Evolutionary conservation across 2,888 invertebrate genomes (phyloP), one percentile per base, ranked within the genome.

Genomic region (Neria commutata): DNA sequence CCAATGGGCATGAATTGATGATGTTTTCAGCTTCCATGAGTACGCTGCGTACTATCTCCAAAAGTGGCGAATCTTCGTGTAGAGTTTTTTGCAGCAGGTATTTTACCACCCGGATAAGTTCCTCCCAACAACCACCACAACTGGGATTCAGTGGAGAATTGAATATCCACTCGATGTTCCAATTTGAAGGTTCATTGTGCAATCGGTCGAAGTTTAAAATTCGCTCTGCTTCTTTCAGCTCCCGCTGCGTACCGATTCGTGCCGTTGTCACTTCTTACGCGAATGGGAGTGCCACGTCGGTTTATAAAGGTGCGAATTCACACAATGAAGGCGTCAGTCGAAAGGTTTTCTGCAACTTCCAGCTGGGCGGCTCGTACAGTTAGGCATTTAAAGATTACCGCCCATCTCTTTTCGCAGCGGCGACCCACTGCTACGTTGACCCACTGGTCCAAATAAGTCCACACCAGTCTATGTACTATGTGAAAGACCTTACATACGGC

Each of bases 401-500:
- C 48, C 56, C 62, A 64, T 16, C 60, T 23, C 23, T 62, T 59
- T 21, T 61, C 61, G 21, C 29, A 19, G 2, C 58, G 55, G 23
- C 64, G 54, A 25, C 58, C 59, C 21, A 61, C 33, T 17, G 65
- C 47, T 3, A 65, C 54, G 5, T 46, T 37, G 16, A n/a, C n/a
- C n/a, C n/a, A 62, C 34, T 2, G 67, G 61, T 1, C 62, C 62
- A 10, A 57, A 66, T 25, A 2, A 60, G n/a, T n/a, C n/a, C n/a
- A n/a, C n/a, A n/a, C n/a, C n/a, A n/a, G n/a, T n/a, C n/a, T n/a
- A n/a, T n/a, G n/a, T n/a, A 62, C 17, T 62, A 60, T 1, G 56
- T 60, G 19, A 66, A 67, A 0, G 63, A 60, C 19, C 56, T 42
- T 1, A 56, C 42, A 16, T 54, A 62, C 1, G 61, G 65, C 2